Evolutionary conservation across 2,797 vertebrate species (phyloP), one percentile per base, ranked within the genome.

Genomic region (Crypturellus tataupa): DNA sequence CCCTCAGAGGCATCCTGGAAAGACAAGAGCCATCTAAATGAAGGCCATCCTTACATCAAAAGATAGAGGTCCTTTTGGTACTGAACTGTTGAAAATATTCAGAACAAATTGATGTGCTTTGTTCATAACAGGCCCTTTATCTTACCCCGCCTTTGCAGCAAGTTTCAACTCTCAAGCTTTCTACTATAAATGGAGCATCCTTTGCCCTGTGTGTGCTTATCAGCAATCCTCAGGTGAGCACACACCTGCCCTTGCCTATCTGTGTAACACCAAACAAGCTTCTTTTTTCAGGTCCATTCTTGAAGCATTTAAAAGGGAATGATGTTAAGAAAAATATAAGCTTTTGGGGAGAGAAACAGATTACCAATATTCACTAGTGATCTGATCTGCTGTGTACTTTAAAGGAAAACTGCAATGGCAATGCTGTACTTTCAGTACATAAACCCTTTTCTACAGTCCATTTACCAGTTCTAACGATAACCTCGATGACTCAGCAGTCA

Each of bases 401-500:
- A 56, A 90, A 90, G 71, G 39, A 90, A 90, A 94, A 56, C 37
- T 79, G 3, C 20, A 83, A 4, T 13, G 72, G 10, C 47, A 70
- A 29, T 39, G 42, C 73, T 82, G 84, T 70, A 76, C 53, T 92
- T 73, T 82, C 60, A 70, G 59, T 37, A 21, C 23, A 23, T 59
- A 55, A 86, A 67, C 24, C 69, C n/a, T 87, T 82, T 37, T 72
- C 70, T 39, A 79, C 42, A 87, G 68, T 3, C 53, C 44, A 78
- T 85, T 95, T 88, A 80, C 78, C 58, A 85, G 46, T 77, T 89
- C 75, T 15, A 49, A 25, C 8, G 65, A 90, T 87, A 95, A 53
- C 13, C 23, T 44, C 86, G 70, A 62, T 95, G 93, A 95, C 93
- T 95, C 92, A 94, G 94, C 91, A 96, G 37, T 24, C 72, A 87